phyloP scores from a whole-genome alignment of 2,888 invertebrate species.

The Cyclophora punctaria region DNA sequence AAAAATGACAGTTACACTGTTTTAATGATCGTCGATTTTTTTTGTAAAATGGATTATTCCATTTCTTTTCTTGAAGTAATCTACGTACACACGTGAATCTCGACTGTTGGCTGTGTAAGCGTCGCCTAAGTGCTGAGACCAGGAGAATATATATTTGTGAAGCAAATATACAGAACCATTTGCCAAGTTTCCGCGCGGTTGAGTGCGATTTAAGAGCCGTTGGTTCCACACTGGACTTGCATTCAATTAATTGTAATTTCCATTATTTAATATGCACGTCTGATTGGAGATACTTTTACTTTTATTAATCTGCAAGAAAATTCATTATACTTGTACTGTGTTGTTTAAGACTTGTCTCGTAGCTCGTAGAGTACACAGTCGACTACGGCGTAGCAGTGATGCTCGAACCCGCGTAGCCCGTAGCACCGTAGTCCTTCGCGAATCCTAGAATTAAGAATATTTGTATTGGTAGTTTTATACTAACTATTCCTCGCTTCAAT shows the following conservation, averaged over 20 bases:
- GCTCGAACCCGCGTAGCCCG: no score
- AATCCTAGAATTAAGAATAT: neutral
- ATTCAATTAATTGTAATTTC: neutral
- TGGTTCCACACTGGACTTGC: conserved; percentile 7
- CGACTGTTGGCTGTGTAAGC: neutral
- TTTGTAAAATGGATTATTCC: no score
- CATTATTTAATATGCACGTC: no score
- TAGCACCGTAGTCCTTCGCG: neutral
- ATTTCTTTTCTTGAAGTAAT: neutral
- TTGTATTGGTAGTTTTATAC: neutral
- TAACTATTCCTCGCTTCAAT: neutral
- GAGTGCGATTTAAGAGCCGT: conserved; percentile 17
- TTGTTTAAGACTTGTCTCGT: no score
- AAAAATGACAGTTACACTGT: no score
- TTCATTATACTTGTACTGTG: no score
- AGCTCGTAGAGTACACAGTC: no score
- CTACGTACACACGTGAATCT: neutral
- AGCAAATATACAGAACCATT: conserved; percentile 35
- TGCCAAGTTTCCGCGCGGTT: conserved; percentile 34
- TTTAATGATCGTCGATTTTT: no score
- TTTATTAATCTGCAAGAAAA: no score
- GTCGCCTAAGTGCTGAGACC: conserved; percentile 8
- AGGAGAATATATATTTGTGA: conserved; percentile 25
- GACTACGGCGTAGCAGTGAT: no score
- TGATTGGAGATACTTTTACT: no score